These are phyloP conservation scores for Sicus ferrugineus DNA, from an alignment of 2,888 invertebrate species.

Conservation along the genomic window DNA sequence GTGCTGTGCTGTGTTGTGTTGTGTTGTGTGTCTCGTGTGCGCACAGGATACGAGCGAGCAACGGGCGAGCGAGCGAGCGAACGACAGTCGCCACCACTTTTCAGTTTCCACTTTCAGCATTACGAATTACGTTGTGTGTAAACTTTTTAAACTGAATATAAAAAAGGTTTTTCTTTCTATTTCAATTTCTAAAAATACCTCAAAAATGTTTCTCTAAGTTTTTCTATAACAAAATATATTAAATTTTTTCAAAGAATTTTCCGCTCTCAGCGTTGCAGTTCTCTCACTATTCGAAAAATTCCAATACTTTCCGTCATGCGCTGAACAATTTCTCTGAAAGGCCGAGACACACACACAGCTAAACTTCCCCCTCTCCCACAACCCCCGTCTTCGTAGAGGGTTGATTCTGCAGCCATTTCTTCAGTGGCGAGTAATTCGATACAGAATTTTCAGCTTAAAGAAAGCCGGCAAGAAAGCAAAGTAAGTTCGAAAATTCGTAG, in stretches of 20 bases:
- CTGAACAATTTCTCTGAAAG: background rate
- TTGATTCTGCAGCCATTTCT: too few species aligned
- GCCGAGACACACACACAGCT: background rate
- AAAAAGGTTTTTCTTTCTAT: background rate
- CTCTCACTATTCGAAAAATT: background rate
- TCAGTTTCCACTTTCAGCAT: background rate
- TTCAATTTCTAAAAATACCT: background rate
- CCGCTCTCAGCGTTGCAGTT: background rate
- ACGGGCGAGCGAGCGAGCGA: background rate
- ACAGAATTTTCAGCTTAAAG: background rate
- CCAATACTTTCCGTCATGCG: slow-evolving; percentile 6
- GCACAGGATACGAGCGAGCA: slow-evolving; percentile 4
- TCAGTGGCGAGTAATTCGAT: background rate
- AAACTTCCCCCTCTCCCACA: background rate
- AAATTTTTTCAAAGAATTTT: background rate
- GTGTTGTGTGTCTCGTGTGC: background rate
- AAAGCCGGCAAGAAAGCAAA: background rate
- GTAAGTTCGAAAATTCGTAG: background rate
- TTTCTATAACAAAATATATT: background rate
- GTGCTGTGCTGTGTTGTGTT: background rate
- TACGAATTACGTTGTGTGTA: background rate
- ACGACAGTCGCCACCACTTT: background rate
- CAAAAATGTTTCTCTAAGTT: background rate
- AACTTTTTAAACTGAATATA: background rate
- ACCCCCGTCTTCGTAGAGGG: background rate